Evolutionary conservation across 1,140 invertebrate species (phyloP).

Genomic region (Neocloeon triangulifer): DNA sequence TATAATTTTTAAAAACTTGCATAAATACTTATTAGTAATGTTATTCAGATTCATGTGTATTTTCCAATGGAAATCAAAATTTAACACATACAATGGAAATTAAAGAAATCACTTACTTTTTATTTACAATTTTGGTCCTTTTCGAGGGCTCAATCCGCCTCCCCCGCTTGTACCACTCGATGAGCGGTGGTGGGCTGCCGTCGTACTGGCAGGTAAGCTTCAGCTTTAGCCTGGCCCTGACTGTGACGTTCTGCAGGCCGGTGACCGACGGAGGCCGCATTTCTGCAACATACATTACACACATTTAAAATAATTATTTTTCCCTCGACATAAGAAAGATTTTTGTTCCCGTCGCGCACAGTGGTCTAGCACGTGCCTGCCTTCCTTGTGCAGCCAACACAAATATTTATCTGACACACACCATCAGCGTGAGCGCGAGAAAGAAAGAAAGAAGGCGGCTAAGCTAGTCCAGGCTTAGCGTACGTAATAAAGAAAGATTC

Average conservation of each 20-base stretch:
- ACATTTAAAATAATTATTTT: constrained; percentile 1
- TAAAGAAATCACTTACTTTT: constrained; percentile 16
- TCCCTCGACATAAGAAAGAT: background rate
- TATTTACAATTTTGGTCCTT: constrained; percentile 14
- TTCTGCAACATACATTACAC: constrained; percentile 11
- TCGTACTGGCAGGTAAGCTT: constrained; percentile 40
- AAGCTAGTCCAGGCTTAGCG: too few species aligned
- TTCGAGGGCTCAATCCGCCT: constrained; percentile 11
- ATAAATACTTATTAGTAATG: too few species aligned
- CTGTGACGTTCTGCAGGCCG: constrained; percentile 13
- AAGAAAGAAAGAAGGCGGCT: too few species aligned
- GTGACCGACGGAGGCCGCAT: constrained; percentile 12
- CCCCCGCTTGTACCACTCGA: constrained; percentile 50
- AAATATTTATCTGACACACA: background rate
- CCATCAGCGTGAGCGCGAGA: too few species aligned
- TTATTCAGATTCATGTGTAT: too few species aligned
- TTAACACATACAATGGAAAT: too few species aligned
- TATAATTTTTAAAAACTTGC: too few species aligned
- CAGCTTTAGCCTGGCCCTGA: constrained; percentile 15
- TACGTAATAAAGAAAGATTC: too few species aligned
- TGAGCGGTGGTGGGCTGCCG: constrained; percentile 39
- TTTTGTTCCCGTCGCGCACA: background rate
- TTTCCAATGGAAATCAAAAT: too few species aligned
- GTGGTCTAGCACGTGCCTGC: background rate
- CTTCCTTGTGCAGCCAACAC: background rate